Conservation (phyloP, 2,888 invertebrate genomes). For the Diaperis boleti region DNA sequence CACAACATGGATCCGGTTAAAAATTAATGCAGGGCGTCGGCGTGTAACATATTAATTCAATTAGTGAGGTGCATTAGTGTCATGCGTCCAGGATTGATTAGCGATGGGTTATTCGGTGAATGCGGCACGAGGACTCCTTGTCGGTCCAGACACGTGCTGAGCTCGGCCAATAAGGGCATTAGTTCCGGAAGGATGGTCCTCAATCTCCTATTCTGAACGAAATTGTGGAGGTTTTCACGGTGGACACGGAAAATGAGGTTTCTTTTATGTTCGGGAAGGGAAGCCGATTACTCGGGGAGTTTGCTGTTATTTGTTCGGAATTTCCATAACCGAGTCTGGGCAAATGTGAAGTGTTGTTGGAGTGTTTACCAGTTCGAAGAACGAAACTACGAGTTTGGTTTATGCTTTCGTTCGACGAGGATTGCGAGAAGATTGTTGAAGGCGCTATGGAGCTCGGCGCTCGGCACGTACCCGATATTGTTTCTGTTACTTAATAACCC, state of each 20-base stretch:
- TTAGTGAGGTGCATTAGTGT: conserved; percentile 2
- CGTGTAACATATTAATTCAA: conserved; percentile 5
- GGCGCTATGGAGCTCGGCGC: too few species aligned
- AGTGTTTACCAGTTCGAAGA: background rate
- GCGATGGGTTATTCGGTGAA: too few species aligned
- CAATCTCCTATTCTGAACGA: conserved; percentile 9
- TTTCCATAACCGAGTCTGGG: background rate
- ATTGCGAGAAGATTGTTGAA: too few species aligned
- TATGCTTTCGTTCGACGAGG: too few species aligned
- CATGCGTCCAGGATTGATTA: background rate
- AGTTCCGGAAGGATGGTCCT: conserved; percentile 12
- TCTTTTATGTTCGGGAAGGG: conserved; percentile 5
- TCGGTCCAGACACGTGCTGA: conserved; percentile 2
- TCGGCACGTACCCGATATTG: too few species aligned
- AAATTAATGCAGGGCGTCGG: background rate
- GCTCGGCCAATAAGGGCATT: conserved; percentile 15
- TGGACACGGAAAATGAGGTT: conserved; percentile 15
- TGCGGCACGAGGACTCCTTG: background rate
- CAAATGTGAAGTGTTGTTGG: background rate
- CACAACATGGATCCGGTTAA: conserved; percentile 1
- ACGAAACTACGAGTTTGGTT: background rate
- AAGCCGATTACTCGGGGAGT: conserved; percentile 7
- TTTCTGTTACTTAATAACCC: too few species aligned
- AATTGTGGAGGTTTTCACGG: conserved; percentile 4
- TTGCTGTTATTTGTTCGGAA: conserved; percentile 5